Evolutionary conservation across 2,113 vertebrate species (phyloP), one percentile per base, ranked within the genome.

Genomic region (Eubucco bourcierii): DNA sequence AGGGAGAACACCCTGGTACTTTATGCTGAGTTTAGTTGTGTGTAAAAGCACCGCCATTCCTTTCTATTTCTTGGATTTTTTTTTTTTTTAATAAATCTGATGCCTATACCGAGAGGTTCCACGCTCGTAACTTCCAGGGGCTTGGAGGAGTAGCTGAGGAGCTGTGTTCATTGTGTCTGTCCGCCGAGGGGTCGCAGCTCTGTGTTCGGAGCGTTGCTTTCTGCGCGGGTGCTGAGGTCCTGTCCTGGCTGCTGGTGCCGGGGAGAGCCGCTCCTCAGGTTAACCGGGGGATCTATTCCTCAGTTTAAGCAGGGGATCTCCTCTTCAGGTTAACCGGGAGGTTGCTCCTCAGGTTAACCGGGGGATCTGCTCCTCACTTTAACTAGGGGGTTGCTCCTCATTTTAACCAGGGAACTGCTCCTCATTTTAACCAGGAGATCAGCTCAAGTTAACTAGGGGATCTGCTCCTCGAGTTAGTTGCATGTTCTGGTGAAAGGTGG

Each of bases 11-110:
- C 58, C 75, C 90, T 92, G 94, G 94, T 95, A 82, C 89, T 96
- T 61, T 89, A 90, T 94, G 85, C 91, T 93, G 94, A 96, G 89
- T 94, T 96, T 90, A 95, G 93, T 95, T 97, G 77, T 95, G 82
- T 97, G 93, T 97, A 95, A 96, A 80, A 96, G 92, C 93, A 96
- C 92, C 95, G 82, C 95, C 96, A 70, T 96, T 96, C 93, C 95
- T 97, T 97, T 96, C 93, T 97, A 96, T 94, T 97, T 96, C 91
- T 76, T 97, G 96, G 96, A 89, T 17, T 46, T 97, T 94, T 97
- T 97, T 16, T 44, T 97, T 94, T 97, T 97, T 96, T 96, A 98
- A 97, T 97, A 97, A 97, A 97, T 97, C 95, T 95, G 95, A 97
- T 97, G 96, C 91, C 87, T 95, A 72, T 96, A 94, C 74, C 64